phyloP scores from a whole-genome alignment of 2,113 vertebrate species.

The Pan paniscus region DNA sequence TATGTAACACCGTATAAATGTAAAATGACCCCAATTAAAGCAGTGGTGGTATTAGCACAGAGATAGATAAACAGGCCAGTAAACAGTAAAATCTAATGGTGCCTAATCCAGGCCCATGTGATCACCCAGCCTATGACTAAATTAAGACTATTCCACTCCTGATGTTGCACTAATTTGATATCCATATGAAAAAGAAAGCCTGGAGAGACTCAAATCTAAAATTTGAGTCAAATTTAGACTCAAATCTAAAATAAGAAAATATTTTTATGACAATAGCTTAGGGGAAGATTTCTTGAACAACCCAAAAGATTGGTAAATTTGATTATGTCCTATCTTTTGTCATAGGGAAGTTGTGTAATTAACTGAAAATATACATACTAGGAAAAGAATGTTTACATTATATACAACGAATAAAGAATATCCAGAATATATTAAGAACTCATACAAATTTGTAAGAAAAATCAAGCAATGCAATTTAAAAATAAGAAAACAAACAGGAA shows the following conservation, averaged over 20 bases:
- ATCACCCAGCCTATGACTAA: neutral
- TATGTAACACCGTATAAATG: neutral
- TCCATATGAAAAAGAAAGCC: neutral
- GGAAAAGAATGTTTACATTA: neutral
- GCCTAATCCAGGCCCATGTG: neutral
- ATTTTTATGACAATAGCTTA: neutral
- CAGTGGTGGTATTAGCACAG: neutral
- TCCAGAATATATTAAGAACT: neutral
- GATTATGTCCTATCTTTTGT: neutral
- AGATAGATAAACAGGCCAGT: neutral
- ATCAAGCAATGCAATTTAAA: neutral
- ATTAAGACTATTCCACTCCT: neutral
- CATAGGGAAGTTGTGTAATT: neutral
- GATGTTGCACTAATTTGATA: neutral
- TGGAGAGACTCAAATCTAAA: neutral
- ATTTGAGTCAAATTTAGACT: neutral
- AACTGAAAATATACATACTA: slow-evolving; percentile 8
- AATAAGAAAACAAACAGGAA: neutral
- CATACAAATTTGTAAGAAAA: slow-evolving; percentile 29
- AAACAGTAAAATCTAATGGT: neutral
- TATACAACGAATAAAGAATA: neutral
- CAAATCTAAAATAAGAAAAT: neutral
- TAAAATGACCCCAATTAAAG: neutral
- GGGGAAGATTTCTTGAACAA: neutral
- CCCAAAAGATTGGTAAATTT: neutral